These are phyloP conservation scores for Hymenopus coronatus DNA, from an alignment of 2,888 invertebrate species.

Conservation along the genomic window DNA sequence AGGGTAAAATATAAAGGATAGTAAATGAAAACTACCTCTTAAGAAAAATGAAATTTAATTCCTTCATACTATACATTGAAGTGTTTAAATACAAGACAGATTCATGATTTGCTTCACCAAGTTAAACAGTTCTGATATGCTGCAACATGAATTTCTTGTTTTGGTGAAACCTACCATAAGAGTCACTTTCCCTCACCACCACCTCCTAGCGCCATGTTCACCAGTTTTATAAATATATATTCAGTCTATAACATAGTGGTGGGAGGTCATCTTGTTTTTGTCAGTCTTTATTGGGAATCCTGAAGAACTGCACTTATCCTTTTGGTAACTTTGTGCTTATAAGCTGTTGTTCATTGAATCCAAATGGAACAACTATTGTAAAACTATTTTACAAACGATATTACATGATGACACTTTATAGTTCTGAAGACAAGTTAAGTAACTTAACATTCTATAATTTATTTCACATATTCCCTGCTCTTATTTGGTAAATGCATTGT, in stretches of 20 bases:
- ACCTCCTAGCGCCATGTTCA: not conserved
- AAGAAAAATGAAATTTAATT: not conserved
- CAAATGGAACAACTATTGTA: not conserved
- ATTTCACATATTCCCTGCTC: too few species aligned
- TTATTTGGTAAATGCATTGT: too few species aligned
- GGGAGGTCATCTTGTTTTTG: not conserved
- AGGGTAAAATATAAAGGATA: not conserved
- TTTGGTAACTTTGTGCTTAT: not conserved
- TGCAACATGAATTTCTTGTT: not conserved
- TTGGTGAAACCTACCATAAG: slow-evolving; percentile 25
- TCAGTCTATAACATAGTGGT: not conserved
- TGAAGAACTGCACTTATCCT: not conserved
- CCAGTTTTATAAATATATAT: not conserved
- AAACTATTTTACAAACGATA: too few species aligned
- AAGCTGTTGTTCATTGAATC: not conserved
- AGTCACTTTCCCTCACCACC: not conserved
- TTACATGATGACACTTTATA: too few species aligned
- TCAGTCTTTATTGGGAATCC: not conserved
- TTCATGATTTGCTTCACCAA: slow-evolving; percentile 24
- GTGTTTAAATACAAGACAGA: not conserved
- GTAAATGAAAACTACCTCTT: not conserved
- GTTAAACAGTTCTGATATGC: not conserved
- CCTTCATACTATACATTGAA: not conserved
- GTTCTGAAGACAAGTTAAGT: too few species aligned
- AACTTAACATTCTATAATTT: too few species aligned